Evolutionary conservation across 2,888 invertebrate species (phyloP), one percentile per base, ranked within the genome.

Genomic region (Belgica antarctica): DNA sequence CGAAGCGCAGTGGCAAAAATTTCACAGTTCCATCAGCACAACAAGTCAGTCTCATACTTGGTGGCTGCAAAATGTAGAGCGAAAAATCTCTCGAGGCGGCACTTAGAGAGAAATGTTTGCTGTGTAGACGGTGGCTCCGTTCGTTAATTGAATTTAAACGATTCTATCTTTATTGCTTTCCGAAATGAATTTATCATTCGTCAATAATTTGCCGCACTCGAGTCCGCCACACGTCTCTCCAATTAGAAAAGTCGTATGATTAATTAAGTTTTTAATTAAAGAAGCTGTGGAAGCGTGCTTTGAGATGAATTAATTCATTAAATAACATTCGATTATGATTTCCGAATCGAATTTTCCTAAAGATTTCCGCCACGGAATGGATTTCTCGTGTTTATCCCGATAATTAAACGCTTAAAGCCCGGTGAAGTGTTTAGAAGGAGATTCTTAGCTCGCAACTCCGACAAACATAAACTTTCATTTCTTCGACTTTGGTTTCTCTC

Each of bases 191-290:
- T 31, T 31, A 5, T 31, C 12, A 31, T 8, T 31, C 12, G 5
- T 31, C 12, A 31, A 31, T 46, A 46, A 46, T 46, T 46, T 17
- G 3, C 10, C 12, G n/a, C n/a, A n/a, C n/a, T n/a, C n/a, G n/a
- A n/a, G n/a, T n/a, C n/a, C n/a, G n/a, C n/a, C n/a, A n/a, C n/a
- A n/a, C n/a, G n/a, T n/a, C 4, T 31, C 34, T 66, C 57, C 57
- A 57, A 68, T 57, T 68, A 57, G 28, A 47, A 25, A n/a, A 52
- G 5, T 62, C 62, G 2, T 15, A 31, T 68, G 68, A 68, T 68
- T 68, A 68, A 68, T 68, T 52, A 57, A 68, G 52, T 52, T 47
- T 68, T 57, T 47, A 66, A 66, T 66, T 66, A 47, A 46, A 63
- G 52, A 36, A n/a, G 52, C 47, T 22, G 57, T 57, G 41, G 10